phyloP scores from a whole-genome alignment of 2,797 vertebrate genomes.

The Crax fasciolata region DNA sequence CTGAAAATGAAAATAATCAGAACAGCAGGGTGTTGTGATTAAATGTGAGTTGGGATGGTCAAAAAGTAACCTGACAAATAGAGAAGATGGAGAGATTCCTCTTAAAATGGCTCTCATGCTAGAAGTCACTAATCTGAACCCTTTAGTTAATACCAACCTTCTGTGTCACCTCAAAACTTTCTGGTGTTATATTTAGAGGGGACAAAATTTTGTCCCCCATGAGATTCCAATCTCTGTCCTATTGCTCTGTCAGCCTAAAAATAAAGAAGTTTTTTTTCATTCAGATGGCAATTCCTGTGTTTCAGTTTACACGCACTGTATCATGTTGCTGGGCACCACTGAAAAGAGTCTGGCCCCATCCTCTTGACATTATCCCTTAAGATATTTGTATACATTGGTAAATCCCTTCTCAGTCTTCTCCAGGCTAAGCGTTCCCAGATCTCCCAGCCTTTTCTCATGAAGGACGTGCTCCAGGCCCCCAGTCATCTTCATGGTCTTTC shows the following conservation, averaged over 20 bases:
- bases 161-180: background rate
- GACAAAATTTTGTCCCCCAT: background rate
- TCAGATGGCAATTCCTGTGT: background rate
- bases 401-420: too few relatives aligned
- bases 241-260: background rate
- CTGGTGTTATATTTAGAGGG: background rate
- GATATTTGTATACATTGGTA: too few relatives aligned
- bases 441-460: too few relatives aligned
- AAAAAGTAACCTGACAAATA: background rate
- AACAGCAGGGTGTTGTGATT: background rate
- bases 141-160: background rate
- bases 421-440: too few relatives aligned
- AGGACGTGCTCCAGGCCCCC: too few relatives aligned
- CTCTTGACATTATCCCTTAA: too few relatives aligned
- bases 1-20: background rate
- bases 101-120: background rate
- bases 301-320: background rate
- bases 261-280: background rate
- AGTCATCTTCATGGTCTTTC: too few relatives aligned
- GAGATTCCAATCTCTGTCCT: background rate
- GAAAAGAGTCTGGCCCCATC: too few relatives aligned
- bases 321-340: background rate
- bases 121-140: background rate
- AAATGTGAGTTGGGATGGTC: background rate
- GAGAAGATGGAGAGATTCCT: background rate